Conservation (phyloP, 2,888 invertebrate genomes). For the Archips xylosteana region DNA sequence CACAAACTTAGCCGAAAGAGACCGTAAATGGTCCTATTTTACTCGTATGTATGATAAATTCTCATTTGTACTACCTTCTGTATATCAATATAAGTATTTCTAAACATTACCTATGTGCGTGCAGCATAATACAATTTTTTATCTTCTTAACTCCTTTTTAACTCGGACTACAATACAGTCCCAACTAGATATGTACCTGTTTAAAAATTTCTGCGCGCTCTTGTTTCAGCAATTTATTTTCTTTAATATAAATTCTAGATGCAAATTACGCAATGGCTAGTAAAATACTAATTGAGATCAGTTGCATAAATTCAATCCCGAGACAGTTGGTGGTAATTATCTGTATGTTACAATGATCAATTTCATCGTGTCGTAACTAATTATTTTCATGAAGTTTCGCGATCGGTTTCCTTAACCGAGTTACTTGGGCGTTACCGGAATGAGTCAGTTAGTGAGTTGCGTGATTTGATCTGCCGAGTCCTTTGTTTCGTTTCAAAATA, state of each 20-base stretch:
- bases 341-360: conserved; percentile 6
- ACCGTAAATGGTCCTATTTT: too few species aligned
- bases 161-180: too few species aligned
- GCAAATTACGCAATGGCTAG: not conserved
- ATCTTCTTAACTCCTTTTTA: too few species aligned
- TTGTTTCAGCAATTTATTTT: not conserved
- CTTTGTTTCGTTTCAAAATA: not conserved
- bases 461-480: conserved; percentile 2
- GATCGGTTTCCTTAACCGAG: conserved; percentile 28
- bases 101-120: too few species aligned
- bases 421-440: conserved; percentile 27
- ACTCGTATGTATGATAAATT: too few species aligned
- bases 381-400: conserved; percentile 15
- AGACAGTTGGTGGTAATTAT: conserved; percentile 3
- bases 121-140: too few species aligned
- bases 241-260: not conserved
- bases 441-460: conserved; percentile 26
- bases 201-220: too few species aligned
- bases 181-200: too few species aligned
- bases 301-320: not conserved
- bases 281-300: not conserved
- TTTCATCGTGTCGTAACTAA: conserved; percentile 16
- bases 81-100: too few species aligned
- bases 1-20: too few species aligned
- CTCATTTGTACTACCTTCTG: too few species aligned